Evolutionary conservation across 1,140 invertebrate species (phyloP), one percentile per base, ranked within the genome.

Genomic region (Scaptomyza hsui): DNA sequence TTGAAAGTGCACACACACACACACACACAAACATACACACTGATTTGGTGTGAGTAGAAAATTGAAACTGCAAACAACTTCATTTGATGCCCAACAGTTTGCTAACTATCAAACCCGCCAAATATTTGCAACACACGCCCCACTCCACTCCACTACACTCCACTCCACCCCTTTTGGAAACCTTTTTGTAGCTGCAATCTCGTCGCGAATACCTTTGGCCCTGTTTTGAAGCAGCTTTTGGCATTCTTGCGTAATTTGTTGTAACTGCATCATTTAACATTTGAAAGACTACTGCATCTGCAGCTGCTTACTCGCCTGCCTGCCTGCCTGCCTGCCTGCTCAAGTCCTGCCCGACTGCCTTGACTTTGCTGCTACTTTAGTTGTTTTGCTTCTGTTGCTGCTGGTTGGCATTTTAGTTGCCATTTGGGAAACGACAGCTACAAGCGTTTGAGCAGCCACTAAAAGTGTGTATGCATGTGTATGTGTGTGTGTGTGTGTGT

Each of bases 251-350:
- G 77, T 80, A 80, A 80, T 80, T 80, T 80, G 77, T 80, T 80
- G 77, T 80, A 80, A 81, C 78, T 81, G 78, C 78, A 81, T 81
- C 78, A 81, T 81, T 81, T 81, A 81, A 81, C 78, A 81, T 81
- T 81, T 81, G 78, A 81, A 81, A 81, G 72, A 81, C 78, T 79
- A 80, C 75, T 60, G 60, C 68, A 67, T 55, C 72, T 59, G 65
- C 65, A 44, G 56, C 32, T 63, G 45, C n/a, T 6, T 3, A 9
- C 15, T 29, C 44, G 56, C 6, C 35, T 9, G 18, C 41, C 13
- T n/a, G 41, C 15, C 65, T 52, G 44, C 61, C 48, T 73, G 41
- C 44, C 73, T 57, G 60, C 64, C 59, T 74, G 60, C 72, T 52
- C 18, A 29, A 29, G 21, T 24, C 24, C 44, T 64, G 32, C 32